Percentiles rank a stretch among this genome's conserved stretches.
Evolutionary conservation across 2,113 vertebrate genomes (phyloP).

Genomic region (Campylomormyrus tamandua): DNA sequence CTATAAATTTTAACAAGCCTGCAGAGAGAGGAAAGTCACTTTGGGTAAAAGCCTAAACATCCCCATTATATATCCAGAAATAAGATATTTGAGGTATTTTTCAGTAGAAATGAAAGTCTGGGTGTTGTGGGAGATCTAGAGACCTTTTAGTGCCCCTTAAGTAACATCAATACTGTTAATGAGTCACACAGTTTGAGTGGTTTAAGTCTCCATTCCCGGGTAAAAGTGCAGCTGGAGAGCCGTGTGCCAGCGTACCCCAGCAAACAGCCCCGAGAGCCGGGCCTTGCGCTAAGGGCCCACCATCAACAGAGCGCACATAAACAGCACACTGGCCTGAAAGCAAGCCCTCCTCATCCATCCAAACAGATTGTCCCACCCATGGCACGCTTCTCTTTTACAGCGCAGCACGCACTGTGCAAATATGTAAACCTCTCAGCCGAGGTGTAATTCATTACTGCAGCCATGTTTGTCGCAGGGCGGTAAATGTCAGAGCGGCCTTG

Average conservation of each 20-base stretch:
- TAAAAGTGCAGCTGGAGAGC: not conserved
- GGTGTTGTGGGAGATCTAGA: not conserved
- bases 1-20: not conserved
- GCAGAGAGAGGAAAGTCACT: not conserved
- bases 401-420: not conserved
- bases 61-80: not conserved
- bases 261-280: not conserved
- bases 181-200: not conserved
- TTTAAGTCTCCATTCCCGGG: not conserved
- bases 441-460: slow-evolving; percentile 12
- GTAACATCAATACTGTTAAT: not conserved
- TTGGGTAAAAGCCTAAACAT: not conserved
- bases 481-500: slow-evolving; percentile 6
- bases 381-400: not conserved
- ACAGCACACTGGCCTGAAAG: not conserved
- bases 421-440: slow-evolving; percentile 17
- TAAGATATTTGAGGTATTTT: not conserved
- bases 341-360: not conserved
- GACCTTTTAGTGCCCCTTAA: not conserved
- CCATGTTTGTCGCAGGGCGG: not conserved
- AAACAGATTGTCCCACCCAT: slow-evolving; percentile 19
- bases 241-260: not conserved
- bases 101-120: not conserved
- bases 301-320: not conserved
- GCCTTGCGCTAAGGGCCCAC: not conserved